Conservation (phyloP, 2,113 vertebrate genomes). For the Anhinga anhinga region DNA sequence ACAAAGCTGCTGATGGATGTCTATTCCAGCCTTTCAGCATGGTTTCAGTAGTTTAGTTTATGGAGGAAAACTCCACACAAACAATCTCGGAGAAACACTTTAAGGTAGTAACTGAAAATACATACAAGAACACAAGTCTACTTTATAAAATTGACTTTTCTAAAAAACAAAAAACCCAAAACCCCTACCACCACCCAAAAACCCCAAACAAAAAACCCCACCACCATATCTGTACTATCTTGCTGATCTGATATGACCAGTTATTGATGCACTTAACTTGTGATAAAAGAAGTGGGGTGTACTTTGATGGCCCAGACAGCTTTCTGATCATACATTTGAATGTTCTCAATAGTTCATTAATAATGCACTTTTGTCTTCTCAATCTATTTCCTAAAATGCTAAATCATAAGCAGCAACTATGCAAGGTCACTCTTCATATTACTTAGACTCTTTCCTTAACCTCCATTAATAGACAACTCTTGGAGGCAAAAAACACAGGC, state of each 20-base stretch:
- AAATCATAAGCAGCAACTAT: background rate
- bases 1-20: background rate
- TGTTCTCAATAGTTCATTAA: background rate
- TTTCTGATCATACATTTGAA: background rate
- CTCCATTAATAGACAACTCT: background rate
- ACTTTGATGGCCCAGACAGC: background rate
- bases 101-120: background rate
- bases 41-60: background rate
- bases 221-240: background rate
- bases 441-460: background rate
- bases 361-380: background rate
- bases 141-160: background rate
- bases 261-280: background rate
- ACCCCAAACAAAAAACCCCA: fast-evolving
- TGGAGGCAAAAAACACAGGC: background rate
- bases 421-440: background rate
- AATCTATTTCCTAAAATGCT: background rate
- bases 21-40: background rate
- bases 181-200: background rate
- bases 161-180: background rate
- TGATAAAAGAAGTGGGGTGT: background rate
- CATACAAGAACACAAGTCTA: background rate
- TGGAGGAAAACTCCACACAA: background rate
- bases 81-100: background rate
- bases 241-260: background rate